These are phyloP conservation scores for Drosophila emarginata DNA, from an alignment of 2,888 invertebrate species.

Conservation along the genomic window DNA sequence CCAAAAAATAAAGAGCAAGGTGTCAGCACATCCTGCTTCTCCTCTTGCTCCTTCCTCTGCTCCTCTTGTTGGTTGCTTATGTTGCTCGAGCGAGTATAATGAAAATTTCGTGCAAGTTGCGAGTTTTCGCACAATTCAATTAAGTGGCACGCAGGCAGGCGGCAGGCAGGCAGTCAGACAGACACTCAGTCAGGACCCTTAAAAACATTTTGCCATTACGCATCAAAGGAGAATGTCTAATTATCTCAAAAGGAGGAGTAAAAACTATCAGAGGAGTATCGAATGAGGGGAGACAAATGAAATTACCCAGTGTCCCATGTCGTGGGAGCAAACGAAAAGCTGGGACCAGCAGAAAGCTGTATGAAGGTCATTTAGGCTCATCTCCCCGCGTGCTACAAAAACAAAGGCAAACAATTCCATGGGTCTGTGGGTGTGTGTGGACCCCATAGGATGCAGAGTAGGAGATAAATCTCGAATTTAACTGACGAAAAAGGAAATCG, in stretches of 20 bases:
- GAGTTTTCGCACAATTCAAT: slow-evolving; percentile 62
- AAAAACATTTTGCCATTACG: slow-evolving; percentile 7
- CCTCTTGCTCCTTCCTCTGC: background rate
- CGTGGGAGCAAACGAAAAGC: no score
- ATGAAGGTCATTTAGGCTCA: background rate
- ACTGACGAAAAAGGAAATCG: slow-evolving; percentile 34
- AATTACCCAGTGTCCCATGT: background rate
- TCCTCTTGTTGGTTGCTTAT: background rate
- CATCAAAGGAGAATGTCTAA: slow-evolving; percentile 6
- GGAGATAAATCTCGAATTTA: slow-evolving; percentile 39
- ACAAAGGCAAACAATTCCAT: background rate
- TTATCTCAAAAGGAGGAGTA: background rate
- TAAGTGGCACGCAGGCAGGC: slow-evolving; percentile 54
- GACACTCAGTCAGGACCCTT: slow-evolving; percentile 28
- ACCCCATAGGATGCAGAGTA: background rate
- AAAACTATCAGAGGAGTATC: background rate
- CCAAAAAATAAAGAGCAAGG: slow-evolving; percentile 10
- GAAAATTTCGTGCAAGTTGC: slow-evolving; percentile 67
- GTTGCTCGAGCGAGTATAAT: slow-evolving; percentile 42
- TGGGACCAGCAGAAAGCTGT: background rate
- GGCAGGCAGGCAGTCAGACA: slow-evolving; percentile 27
- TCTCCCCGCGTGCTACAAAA: background rate
- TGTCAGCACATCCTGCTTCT: slow-evolving; percentile 32
- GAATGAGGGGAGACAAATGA: background rate
- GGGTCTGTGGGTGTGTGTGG: background rate